Conservation (phyloP, 2,113 vertebrate genomes). For the Tragelaphus imberbis region DNA sequence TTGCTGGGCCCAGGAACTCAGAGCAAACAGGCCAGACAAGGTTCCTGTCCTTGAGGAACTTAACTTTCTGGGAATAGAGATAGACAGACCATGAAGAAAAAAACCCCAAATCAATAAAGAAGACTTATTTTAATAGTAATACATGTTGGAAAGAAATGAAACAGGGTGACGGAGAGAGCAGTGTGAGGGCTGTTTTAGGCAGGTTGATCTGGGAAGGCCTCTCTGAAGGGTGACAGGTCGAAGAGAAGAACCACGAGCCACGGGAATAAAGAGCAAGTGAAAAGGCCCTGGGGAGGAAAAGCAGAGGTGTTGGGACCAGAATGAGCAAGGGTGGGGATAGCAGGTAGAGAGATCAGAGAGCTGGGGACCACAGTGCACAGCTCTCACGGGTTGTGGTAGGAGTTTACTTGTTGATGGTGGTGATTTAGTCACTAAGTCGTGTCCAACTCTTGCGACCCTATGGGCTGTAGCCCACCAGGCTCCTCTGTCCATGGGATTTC, state of each 20-base stretch:
- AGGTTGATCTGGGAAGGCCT: background rate
- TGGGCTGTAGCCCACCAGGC: background rate
- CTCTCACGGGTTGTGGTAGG: background rate
- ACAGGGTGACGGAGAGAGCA: background rate
- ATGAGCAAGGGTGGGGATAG: background rate
- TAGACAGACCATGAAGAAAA: background rate
- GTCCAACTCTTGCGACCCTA: background rate
- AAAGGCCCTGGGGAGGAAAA: background rate
- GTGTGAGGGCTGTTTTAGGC: background rate
- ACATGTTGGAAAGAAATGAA: background rate
- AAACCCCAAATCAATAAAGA: background rate
- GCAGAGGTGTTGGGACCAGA: background rate
- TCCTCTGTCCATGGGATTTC: background rate
- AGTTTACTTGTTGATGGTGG: background rate
- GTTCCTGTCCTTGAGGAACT: background rate
- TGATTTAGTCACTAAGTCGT: background rate
- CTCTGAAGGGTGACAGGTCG: too few species aligned
- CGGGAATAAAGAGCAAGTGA: fast-evolving
- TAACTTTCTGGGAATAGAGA: background rate
- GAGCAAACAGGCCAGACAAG: background rate
- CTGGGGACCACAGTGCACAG: background rate
- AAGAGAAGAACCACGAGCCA: background rate
- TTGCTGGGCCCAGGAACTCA: background rate
- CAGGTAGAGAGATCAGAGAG: background rate
- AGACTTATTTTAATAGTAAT: background rate